A percentile compares a stretch with the other conserved stretches of the same genome.
These are phyloP conservation scores for Mimumesa dahlbomi DNA, from an alignment of 2,888 invertebrate species.

Conservation along the genomic window DNA sequence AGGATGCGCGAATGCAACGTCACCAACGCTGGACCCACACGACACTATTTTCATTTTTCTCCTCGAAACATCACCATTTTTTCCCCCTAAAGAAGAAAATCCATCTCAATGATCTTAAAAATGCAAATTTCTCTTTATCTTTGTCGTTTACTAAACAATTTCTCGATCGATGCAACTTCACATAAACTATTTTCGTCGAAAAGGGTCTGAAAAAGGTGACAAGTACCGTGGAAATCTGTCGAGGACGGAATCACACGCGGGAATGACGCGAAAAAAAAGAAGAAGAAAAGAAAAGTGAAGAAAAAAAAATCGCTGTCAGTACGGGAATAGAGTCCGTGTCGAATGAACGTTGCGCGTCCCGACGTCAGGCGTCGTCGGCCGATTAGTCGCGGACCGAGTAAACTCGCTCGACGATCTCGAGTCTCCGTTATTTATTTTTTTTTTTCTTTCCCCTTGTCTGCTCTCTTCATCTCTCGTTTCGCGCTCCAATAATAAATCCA, in stretches of 20 bases:
- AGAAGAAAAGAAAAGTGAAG: no score
- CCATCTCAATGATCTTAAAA: no score
- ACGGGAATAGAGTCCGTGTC: conserved; percentile 76
- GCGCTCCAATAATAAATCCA: conserved; percentile 39
- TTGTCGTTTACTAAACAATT: no score
- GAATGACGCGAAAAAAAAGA: no score
- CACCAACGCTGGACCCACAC: background rate
- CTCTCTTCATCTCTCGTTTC: conserved; percentile 25
- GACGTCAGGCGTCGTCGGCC: conserved; percentile 76
- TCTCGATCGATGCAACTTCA: no score
- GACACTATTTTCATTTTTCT: background rate
- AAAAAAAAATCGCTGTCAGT: no score
- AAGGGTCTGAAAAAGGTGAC: no score
- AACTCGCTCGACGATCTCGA: conserved; percentile 41
- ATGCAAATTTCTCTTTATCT: no score
- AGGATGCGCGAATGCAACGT: background rate
- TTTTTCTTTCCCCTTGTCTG: conserved; percentile 20
- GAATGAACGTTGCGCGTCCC: conserved; percentile 72
- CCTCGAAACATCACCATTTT: background rate
- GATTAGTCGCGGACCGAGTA: conserved; percentile 73
- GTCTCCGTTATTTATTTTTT: no score
- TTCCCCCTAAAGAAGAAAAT: background rate
- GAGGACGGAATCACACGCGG: no score
- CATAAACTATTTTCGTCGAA: no score
- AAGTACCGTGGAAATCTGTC: no score